Conservation (phyloP, 2,888 invertebrate species). For the Buathra laborator region DNA sequence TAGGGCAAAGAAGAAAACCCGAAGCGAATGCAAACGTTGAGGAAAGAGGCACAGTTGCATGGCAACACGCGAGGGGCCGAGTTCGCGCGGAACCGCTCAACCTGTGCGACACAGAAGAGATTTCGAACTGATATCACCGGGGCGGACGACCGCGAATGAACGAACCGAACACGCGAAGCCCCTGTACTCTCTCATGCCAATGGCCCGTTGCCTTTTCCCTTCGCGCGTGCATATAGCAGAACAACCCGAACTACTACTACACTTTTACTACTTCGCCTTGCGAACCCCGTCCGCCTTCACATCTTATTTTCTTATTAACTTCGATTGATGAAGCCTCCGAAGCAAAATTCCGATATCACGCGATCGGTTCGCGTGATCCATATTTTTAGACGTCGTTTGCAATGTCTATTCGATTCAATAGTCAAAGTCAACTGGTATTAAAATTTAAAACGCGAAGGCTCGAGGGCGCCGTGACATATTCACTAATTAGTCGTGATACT, state of each 20-base stretch:
- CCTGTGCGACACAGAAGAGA: conserved; percentile 79
- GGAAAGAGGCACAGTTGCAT: conserved; percentile 72
- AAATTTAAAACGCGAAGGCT: not conserved
- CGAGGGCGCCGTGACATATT: conserved; percentile 27
- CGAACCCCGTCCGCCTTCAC: conserved; percentile 25
- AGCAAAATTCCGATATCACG: conserved; percentile 43
- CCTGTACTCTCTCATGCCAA: conserved; percentile 24
- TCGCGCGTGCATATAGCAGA: conserved; percentile 4
- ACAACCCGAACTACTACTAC: conserved; percentile 39
- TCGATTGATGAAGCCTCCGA: conserved; percentile 27
- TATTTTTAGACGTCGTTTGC: conserved; percentile 4
- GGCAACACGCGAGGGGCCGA: conserved; percentile 80
- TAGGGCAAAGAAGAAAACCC: not conserved
- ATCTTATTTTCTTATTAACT: conserved; percentile 50
- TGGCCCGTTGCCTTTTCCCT: conserved; percentile 40
- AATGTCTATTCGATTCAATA: not conserved
- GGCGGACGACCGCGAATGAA: conserved; percentile 36
- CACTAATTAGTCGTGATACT: conserved; percentile 44
- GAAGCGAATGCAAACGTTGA: conserved; percentile 18
- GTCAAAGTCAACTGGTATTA: not conserved
- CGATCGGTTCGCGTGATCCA: conserved; percentile 37
- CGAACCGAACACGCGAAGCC: conserved; percentile 61
- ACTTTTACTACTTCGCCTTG: conserved; percentile 34
- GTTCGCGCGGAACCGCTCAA: conserved; percentile 76
- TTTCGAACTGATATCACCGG: conserved; percentile 79